Evolutionary conservation across 2,888 invertebrate genomes (phyloP).

Genomic region (Epirrita christyi): DNA sequence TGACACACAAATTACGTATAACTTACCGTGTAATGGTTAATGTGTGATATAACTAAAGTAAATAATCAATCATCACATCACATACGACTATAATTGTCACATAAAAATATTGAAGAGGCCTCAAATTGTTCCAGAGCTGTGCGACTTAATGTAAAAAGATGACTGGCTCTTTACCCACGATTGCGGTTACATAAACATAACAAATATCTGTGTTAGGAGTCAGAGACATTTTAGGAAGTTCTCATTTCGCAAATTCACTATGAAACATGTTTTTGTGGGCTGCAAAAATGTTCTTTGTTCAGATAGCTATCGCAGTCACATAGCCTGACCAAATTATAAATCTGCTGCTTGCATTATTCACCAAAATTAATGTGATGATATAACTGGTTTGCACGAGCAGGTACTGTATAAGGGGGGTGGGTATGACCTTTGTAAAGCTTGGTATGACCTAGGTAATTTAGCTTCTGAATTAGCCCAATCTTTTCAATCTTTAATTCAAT

Average conservation of each 20-base stretch:
- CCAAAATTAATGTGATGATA: neutral
- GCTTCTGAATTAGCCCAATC: neutral
- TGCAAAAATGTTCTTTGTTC: constrained; percentile 26
- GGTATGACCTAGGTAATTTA: neutral
- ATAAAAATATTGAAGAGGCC: constrained; percentile 14
- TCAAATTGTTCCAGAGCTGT: constrained; percentile 21
- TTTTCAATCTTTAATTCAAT: neutral
- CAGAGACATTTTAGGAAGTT: constrained; percentile 37
- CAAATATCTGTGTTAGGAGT: constrained; percentile 34
- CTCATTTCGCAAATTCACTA: constrained; percentile 34
- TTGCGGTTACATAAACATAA: constrained; percentile 34
- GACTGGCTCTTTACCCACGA: constrained; percentile 35
- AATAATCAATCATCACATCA: constrained; percentile 17
- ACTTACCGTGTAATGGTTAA: constrained; percentile 1
- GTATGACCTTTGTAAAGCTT: neutral
- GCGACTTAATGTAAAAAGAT: constrained; percentile 20
- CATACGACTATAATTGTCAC: constrained; percentile 27
- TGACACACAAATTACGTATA: neutral
- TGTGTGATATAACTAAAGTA: constrained; percentile 14
- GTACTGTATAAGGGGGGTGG: neutral
- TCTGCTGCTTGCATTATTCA: neutral
- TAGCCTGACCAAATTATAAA: constrained; percentile 7
- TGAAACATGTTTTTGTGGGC: constrained; percentile 23
- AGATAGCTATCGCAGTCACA: constrained; percentile 24
- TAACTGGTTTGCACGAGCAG: neutral